Evolutionary conservation across 2,797 vertebrate genomes (phyloP), one percentile per base, ranked within the genome.

Genomic region (Craterocephalus amniculus): DNA sequence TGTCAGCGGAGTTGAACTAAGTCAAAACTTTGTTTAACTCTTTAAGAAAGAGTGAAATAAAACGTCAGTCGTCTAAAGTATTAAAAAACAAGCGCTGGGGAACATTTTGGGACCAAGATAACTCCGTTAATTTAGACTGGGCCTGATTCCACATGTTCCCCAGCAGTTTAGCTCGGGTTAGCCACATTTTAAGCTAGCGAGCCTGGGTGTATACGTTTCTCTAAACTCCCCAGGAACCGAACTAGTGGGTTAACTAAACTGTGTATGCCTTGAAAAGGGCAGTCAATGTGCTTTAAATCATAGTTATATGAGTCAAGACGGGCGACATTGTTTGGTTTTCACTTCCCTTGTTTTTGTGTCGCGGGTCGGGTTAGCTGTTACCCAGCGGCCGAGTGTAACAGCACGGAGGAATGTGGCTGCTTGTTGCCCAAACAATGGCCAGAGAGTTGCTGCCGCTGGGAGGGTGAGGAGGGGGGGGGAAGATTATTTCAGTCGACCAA

Each of bases 401-500:
- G 79, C 85, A 68, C 89, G 87, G 74, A 56, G 91, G 91, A 92
- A 93, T 93, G 91, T 91, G 85, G 54, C 63, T 79, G 89, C 87
- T 91, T 90, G 90, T 90, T 88, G 86, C 86, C 88, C 85, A 85
- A 91, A 93, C 92, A 93, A 93, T 93, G 86, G 92, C 85, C 84
- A 83, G 73, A 16, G 83, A 88, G 87, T 79, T 73, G 61, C 51
- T 59, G 81, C 48, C 20, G 54, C 32, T 20, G 35, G 51, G 54
- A 11, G 11, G 70, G 54, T 10, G 67, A 27, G 20, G 59, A 55
- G 20, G 20, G 58, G 62, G 18, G 60, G 61, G 51, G 13, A 18
- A 78, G 68, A 83, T 72, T 22, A 67, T 67, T 72, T 43, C 58
- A 62, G 1, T 51, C 49, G 43, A 72, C 54, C 6, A 89, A 88